phyloP scores from a whole-genome alignment of 2,113 vertebrate genomes.

The Proteles cristata region DNA sequence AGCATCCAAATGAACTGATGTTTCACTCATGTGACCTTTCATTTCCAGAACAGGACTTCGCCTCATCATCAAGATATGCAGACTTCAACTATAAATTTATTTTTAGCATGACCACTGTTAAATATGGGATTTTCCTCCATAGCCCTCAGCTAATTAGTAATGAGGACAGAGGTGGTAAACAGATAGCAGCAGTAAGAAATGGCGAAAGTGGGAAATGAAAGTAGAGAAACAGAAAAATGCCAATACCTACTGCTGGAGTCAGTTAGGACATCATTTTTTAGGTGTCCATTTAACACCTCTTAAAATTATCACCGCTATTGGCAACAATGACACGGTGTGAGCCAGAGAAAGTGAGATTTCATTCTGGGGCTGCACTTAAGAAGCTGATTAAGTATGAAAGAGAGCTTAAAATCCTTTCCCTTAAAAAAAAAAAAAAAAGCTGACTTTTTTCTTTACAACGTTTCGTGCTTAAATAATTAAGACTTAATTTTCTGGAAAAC shows the following conservation, averaged over 20 bases:
- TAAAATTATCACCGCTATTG: neutral
- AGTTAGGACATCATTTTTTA: fast-evolving
- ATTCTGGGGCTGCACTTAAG: neutral
- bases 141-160: neutral
- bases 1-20: neutral
- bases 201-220: neutral
- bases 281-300: neutral
- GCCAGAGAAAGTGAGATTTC: neutral
- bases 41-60: neutral
- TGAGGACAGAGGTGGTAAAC: neutral
- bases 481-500: neutral
- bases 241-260: neutral
- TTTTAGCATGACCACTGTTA: neutral
- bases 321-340: neutral
- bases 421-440: neutral
- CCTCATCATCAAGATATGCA: neutral
- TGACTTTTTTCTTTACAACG: neutral
- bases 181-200: neutral
- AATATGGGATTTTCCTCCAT: neutral
- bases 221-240: neutral
- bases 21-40: neutral
- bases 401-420: neutral
- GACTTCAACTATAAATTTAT: neutral
- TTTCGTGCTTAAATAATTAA: neutral
- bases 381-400: neutral